Conservation (phyloP, 1,140 invertebrate species). For the Watersipora subatra region DNA sequence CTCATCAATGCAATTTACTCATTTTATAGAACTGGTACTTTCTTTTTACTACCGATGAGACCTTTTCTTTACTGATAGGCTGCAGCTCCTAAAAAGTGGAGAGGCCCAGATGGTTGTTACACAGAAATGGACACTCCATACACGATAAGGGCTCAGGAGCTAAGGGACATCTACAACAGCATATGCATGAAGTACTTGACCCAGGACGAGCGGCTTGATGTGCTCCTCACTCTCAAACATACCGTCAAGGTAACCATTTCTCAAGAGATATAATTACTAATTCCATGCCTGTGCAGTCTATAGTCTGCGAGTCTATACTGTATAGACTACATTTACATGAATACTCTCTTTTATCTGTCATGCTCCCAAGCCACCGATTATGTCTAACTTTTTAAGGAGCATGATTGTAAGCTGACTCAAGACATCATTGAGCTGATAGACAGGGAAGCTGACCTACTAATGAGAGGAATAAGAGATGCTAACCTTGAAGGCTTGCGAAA, state of each 20-base stretch:
- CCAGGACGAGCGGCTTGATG: conserved; percentile 40
- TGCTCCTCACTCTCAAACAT: conserved; percentile 40
- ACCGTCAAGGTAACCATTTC: conserved; percentile 38
- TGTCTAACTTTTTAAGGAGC: no score
- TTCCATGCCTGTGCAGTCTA: no score
- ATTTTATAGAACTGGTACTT: not conserved
- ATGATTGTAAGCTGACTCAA: conserved; percentile 41
- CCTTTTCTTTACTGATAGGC: conserved; percentile 19
- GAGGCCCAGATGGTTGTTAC: conserved; percentile 28
- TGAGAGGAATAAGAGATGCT: conserved; percentile 36
- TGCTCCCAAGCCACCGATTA: no score
- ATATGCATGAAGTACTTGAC: conserved; percentile 41
- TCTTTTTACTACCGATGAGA: not conserved
- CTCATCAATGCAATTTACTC: no score
- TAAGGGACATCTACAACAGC: conserved; percentile 39
- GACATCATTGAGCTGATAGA: conserved; percentile 42
- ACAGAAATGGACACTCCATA: conserved; percentile 40
- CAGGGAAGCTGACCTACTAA: conserved; percentile 39
- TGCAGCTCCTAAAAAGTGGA: conserved; percentile 35
- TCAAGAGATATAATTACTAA: not conserved
- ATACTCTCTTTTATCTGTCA: no score
- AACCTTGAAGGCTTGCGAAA: conserved; percentile 39
- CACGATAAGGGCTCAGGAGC: conserved; percentile 35
- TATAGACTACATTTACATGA: no score
- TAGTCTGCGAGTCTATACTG: no score